Conservation (phyloP, 2,888 invertebrate genomes). For the Perithous albicinctus region DNA sequence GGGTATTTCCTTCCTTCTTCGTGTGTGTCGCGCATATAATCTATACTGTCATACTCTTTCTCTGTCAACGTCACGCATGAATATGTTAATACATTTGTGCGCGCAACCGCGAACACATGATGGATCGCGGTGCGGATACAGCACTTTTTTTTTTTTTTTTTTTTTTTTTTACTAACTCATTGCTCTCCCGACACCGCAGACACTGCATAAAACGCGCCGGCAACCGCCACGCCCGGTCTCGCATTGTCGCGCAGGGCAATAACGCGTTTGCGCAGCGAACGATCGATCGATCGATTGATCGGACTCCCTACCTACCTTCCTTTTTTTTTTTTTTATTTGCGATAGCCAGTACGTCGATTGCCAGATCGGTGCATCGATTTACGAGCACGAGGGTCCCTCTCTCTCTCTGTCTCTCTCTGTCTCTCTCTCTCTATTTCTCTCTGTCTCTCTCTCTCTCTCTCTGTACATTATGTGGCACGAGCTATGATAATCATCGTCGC, state of each 20-base stretch:
- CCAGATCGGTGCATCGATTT: conserved; percentile 55
- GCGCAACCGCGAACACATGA: conserved; percentile 31
- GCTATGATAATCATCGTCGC: conserved; percentile 59
- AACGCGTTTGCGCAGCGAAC: conserved; percentile 16
- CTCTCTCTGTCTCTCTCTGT: no score
- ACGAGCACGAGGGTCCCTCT: conserved; percentile 36
- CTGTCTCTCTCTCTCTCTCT: no score
- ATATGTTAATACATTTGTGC: conserved; percentile 73
- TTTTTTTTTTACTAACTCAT: conserved; percentile 35
- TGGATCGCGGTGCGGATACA: conserved; percentile 40
- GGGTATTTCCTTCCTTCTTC: conserved; percentile 24
- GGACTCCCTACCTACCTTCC: neutral
- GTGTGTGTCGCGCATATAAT: neutral
- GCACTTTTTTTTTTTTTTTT: conserved; percentile 23
- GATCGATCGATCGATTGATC: conserved; percentile 46
- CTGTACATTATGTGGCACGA: conserved; percentile 7
- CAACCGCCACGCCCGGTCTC: conserved; percentile 51
- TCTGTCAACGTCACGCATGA: conserved; percentile 73
- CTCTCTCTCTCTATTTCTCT: no score
- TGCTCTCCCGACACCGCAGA: conserved; percentile 18
- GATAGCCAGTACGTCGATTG: conserved; percentile 29
- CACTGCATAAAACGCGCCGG: neutral
- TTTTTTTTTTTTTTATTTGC: neutral
- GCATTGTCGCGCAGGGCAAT: conserved; percentile 54
- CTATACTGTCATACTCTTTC: conserved; percentile 13